Conservation (phyloP, 2,797 vertebrate genomes). For the Microchirus variegatus region DNA sequence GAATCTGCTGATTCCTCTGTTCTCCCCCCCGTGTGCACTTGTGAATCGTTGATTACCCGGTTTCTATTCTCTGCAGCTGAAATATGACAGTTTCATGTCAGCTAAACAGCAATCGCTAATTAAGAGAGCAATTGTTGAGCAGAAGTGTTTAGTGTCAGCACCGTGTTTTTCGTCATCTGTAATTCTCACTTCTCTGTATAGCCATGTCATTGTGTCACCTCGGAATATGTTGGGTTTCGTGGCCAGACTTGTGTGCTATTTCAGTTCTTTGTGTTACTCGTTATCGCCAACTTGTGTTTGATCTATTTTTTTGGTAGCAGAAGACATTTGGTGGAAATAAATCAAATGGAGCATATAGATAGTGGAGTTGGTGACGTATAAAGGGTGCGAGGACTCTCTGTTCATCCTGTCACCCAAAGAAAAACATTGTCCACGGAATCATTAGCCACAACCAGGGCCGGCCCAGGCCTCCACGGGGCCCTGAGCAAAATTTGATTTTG, state of each 20-base stretch:
- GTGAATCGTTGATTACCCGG: slow-evolving; percentile 39
- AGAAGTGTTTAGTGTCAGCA: slow-evolving; percentile 37
- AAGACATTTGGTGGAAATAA: slow-evolving; percentile 73
- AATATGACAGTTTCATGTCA: slow-evolving; percentile 35
- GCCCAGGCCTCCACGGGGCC: no score
- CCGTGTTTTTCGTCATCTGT: slow-evolving; percentile 30
- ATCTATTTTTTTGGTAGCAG: slow-evolving; percentile 53
- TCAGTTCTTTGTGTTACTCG: background rate
- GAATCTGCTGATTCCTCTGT: slow-evolving; percentile 23
- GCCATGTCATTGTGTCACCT: slow-evolving; percentile 5
- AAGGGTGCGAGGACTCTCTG: slow-evolving; percentile 84
- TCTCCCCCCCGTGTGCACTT: slow-evolving; percentile 13
- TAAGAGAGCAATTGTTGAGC: slow-evolving; percentile 27
- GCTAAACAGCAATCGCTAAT: slow-evolving; percentile 43
- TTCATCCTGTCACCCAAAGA: slow-evolving; percentile 52
- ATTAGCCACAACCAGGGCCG: no score
- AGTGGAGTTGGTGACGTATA: slow-evolving; percentile 80
- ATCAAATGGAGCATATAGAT: slow-evolving; percentile 86
- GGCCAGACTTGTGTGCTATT: background rate
- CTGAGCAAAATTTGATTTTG: no score
- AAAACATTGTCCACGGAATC: no score
- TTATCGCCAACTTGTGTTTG: slow-evolving; percentile 1
- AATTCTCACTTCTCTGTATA: background rate
- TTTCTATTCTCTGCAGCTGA: slow-evolving; percentile 43
- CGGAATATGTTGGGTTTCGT: background rate